Percentiles rank a stretch among this genome's conserved stretches.
These are phyloP conservation scores for Macrosteles quadrilineatus DNA, from an alignment of 1,140 invertebrate species.

Conservation along the genomic window DNA sequence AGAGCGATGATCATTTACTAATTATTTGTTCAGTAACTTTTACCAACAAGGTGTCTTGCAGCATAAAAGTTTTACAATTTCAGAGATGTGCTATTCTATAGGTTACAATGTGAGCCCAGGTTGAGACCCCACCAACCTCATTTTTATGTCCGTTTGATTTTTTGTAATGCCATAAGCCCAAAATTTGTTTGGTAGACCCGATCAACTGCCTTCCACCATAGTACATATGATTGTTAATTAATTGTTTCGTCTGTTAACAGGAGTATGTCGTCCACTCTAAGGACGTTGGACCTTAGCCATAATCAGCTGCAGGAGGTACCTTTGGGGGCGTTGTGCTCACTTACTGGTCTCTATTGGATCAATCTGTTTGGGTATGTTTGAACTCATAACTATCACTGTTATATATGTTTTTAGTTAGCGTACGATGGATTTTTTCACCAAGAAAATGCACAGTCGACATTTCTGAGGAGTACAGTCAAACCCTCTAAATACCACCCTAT, in stretches of 20 bases:
- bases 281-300: constrained; percentile 71
- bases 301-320: constrained; percentile 70
- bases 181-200: background rate
- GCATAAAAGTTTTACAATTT: background rate
- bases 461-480: too few species aligned
- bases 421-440: too few species aligned
- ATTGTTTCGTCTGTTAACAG: constrained; percentile 49
- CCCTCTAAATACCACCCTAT: too few species aligned
- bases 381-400: constrained; percentile 60
- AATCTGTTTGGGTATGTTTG: constrained; percentile 69
- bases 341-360: constrained; percentile 69
- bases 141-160: background rate
- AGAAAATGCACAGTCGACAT: too few species aligned
- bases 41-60: too few species aligned
- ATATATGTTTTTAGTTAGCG: too few species aligned
- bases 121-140: background rate
- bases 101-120: background rate
- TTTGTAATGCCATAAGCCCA: background rate
- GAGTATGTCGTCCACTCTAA: constrained; percentile 60
- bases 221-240: too few species aligned
- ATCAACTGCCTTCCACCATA: background rate
- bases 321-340: constrained; percentile 60
- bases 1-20: too few species aligned
- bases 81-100: background rate
- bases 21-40: too few species aligned